phyloP scores from a whole-genome alignment of 2,888 invertebrate genomes.

The Archaeoteleia sp. region DNA sequence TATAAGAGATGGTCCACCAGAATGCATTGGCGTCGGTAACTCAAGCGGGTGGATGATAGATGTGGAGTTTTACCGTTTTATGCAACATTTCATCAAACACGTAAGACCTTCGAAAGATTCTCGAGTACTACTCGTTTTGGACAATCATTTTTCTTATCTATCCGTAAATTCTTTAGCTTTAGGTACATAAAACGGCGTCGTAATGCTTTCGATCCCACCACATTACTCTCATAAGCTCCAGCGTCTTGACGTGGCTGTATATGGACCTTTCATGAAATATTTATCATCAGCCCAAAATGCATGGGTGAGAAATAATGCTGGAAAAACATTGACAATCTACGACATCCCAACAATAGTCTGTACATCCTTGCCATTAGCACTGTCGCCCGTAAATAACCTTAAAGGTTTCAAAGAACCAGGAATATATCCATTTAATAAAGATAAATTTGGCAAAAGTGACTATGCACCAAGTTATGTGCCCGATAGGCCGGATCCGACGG shows the following conservation, averaged over 20 bases:
- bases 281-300: slow-evolving; percentile 58
- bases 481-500: slow-evolving; percentile 6
- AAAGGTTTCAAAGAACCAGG: slow-evolving; percentile 50
- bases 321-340: slow-evolving; percentile 59
- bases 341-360: slow-evolving; percentile 59
- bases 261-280: slow-evolving; percentile 63
- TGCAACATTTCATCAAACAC: too few relatives aligned
- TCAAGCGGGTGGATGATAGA: too few relatives aligned
- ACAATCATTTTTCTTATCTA: slow-evolving; percentile 18
- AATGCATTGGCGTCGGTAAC: too few relatives aligned
- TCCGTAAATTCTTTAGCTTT: slow-evolving; percentile 55
- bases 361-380: slow-evolving; percentile 34
- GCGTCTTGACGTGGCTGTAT: slow-evolving; percentile 64
- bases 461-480: slow-evolving; percentile 55
- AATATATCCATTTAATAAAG: slow-evolving; percentile 53
- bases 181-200: slow-evolving; percentile 63
- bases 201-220: slow-evolving; percentile 63
- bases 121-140: background rate
- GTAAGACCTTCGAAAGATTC: too few relatives aligned
- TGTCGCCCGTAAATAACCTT: slow-evolving; percentile 43
- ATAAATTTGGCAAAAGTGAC: slow-evolving; percentile 47
- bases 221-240: slow-evolving; percentile 67
- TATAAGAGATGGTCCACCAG: too few relatives aligned
- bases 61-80: too few relatives aligned
- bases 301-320: slow-evolving; percentile 60